Evolutionary conservation across 1,140 invertebrate genomes (phyloP).

Genomic region (Habropoda laboriosa): DNA sequence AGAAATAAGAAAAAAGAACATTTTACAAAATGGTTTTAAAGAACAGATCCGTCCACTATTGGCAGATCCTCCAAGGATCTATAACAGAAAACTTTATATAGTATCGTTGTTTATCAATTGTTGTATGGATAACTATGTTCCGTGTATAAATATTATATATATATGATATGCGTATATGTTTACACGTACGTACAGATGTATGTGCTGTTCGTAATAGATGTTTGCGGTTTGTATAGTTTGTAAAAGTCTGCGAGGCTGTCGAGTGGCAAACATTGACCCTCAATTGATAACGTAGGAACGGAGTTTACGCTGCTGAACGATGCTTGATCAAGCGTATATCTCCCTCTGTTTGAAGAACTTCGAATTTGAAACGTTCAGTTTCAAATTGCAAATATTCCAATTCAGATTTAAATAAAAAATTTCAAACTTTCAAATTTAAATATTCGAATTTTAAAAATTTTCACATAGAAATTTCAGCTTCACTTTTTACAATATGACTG

Average conservation of each 20-base stretch:
- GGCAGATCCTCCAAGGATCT: not conserved
- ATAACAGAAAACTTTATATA: not conserved
- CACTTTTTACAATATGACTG: too few relatives aligned
- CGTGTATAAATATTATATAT: not conserved
- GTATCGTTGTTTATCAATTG: not conserved
- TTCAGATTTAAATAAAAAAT: too few relatives aligned
- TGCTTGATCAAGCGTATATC: not conserved
- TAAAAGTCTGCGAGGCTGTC: constrained; percentile 16
- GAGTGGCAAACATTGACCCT: not conserved
- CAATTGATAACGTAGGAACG: not conserved
- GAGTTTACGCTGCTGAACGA: not conserved
- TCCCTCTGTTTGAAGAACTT: not conserved
- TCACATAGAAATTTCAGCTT: too few relatives aligned
- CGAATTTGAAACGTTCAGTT: not conserved
- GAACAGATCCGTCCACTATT: constrained; percentile 34
- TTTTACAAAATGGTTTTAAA: not conserved
- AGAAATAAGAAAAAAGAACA: too few relatives aligned
- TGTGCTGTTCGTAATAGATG: constrained; percentile 1
- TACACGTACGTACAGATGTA: constrained; percentile 11
- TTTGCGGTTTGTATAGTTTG: constrained; percentile 12
- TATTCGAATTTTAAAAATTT: too few relatives aligned
- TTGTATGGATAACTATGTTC: not conserved
- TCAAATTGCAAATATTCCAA: too few relatives aligned
- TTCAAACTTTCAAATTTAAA: too few relatives aligned
- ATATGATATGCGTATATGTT: not conserved